A percentile compares a stretch with the other conserved stretches of the same genome.
phyloP scores from a whole-genome alignment of 2,113 vertebrate genomes.

The cat (Felis catus) region F.catus_Fca126_mat1.0 CM031417.1:111928501-111929000 shows the following conservation, averaged over 20 bases:
- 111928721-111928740: neutral
- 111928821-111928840: neutral
- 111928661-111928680: neutral
- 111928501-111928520: neutral
- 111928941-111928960: neutral
- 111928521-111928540: neutral
- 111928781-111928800: neutral
- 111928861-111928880: neutral
- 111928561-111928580: neutral
- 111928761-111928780: neutral
- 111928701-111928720: neutral
- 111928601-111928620: neutral
- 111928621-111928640: neutral
- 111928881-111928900: neutral
- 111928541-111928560: neutral
- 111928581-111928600: neutral
- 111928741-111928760: neutral
- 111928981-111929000: neutral
- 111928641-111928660: neutral
- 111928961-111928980: neutral
- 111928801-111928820: neutral
- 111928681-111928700: neutral
- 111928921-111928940: neutral
- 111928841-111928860: neutral
- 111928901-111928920: neutral